phyloP scores from a whole-genome alignment of 2,113 vertebrate species.

The Psittacara wagleri region DNA sequence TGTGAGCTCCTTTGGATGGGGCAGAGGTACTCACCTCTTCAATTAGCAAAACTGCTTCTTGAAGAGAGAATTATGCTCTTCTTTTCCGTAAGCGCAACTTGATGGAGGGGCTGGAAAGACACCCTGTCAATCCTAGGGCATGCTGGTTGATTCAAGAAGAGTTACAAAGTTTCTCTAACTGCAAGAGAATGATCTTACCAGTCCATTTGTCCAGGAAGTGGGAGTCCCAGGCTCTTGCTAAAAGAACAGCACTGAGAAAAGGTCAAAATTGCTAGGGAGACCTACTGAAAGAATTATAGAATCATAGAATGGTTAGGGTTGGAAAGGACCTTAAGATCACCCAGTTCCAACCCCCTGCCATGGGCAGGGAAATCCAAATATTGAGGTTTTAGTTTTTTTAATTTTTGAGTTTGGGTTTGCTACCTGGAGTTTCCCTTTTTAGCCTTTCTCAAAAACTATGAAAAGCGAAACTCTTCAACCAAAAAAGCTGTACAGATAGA shows the following conservation, averaged over 20 bases:
- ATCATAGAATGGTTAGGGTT: neutral
- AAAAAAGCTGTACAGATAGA: neutral
- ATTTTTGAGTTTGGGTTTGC: neutral
- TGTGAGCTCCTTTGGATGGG: neutral
- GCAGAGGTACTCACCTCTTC: neutral
- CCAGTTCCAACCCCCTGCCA: neutral
- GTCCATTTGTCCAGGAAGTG: neutral
- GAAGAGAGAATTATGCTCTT: neutral
- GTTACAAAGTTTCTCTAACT: neutral
- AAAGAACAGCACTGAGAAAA: neutral
- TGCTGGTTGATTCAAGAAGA: neutral
- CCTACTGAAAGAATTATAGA: neutral
- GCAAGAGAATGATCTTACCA: neutral
- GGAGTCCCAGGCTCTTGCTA: neutral
- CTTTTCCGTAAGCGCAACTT: rapidly evolving
- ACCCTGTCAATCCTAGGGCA: rapidly evolving
- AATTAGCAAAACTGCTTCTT: neutral
- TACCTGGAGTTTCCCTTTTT: neutral
- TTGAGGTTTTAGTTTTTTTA: neutral
- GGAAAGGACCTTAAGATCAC: neutral
- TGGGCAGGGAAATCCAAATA: neutral
- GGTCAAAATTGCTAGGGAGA: neutral
- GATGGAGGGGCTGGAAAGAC: neutral
- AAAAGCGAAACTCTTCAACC: neutral
- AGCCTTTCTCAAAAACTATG: neutral